phyloP scores from a whole-genome alignment of 2,888 invertebrate species.

The Thymelicus sylvestris region DNA sequence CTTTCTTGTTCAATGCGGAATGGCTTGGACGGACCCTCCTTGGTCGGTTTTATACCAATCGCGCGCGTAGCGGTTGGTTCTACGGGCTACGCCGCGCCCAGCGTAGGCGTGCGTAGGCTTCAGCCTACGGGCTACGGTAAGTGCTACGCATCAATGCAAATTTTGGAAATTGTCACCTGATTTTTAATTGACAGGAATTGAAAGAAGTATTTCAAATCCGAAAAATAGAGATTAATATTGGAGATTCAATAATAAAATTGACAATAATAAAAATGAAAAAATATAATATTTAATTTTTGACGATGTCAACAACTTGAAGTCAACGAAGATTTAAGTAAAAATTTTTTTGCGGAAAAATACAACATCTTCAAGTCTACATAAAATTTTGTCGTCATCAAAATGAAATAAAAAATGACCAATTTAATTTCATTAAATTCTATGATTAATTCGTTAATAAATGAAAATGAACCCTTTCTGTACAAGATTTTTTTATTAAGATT shows the following conservation, averaged over 20 bases:
- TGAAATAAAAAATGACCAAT: too few relatives aligned
- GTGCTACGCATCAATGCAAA: slow-evolving; percentile 45
- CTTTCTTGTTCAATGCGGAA: slow-evolving; percentile 63
- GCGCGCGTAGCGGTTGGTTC: slow-evolving; percentile 66
- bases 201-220: not conserved
- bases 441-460: too few relatives aligned
- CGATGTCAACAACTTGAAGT: too few relatives aligned
- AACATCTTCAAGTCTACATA: too few relatives aligned
- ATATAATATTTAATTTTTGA: too few relatives aligned
- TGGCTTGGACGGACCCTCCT: slow-evolving; percentile 56
- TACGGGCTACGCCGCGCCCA: slow-evolving; percentile 68
- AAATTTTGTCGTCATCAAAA: too few relatives aligned
- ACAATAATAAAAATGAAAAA: too few relatives aligned
- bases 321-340: too few relatives aligned
- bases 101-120: slow-evolving; percentile 79
- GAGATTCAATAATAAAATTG: too few relatives aligned
- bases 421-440: too few relatives aligned
- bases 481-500: not conserved
- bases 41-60: slow-evolving; percentile 63
- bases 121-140: slow-evolving; percentile 51
- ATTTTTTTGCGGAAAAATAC: too few relatives aligned
- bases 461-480: not conserved
- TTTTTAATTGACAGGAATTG: not conserved
- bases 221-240: too few relatives aligned
- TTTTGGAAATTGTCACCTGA: not conserved